Percentiles rank a stretch among this genome's conserved stretches.
These are phyloP conservation scores for Melanotaenia pygmaea DNA, from an alignment of 2,797 vertebrate species.

Conservation along the genomic window DNA sequence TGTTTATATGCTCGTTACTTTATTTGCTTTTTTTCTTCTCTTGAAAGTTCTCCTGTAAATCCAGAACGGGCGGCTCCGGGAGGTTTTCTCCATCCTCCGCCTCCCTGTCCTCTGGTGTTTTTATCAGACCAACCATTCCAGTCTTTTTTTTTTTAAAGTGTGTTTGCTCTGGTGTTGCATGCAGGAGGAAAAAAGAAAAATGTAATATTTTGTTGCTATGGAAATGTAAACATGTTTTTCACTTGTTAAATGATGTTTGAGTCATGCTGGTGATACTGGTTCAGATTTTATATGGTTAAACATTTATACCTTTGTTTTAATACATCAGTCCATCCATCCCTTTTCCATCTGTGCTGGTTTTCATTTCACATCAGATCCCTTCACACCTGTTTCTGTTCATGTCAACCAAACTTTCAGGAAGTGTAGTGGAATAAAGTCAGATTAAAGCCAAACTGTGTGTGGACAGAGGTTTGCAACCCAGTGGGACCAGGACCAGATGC, in stretches of 20 bases:
- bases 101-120: constrained; percentile 32
- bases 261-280: neutral
- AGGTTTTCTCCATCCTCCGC: constrained; percentile 5
- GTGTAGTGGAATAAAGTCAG: neutral
- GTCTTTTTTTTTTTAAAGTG: constrained; percentile 29
- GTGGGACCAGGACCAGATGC: too few species aligned
- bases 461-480: too few species aligned
- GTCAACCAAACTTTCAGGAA: neutral
- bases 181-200: constrained; percentile 35
- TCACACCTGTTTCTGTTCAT: neutral
- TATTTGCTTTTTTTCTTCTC: neutral
- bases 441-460: neutral
- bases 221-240: neutral
- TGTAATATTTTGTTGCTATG: neutral
- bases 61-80: neutral
- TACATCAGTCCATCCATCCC: constrained; percentile 45
- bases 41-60: too few species aligned
- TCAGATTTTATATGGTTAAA: constrained; percentile 39
- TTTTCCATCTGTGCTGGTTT: constrained; percentile 11
- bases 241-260: neutral
- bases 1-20: constrained; percentile 16
- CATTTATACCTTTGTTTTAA: constrained; percentile 44
- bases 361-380: neutral
- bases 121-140: constrained; percentile 63
- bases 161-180: constrained; percentile 59